Percentiles rank a stretch among this genome's conserved stretches.
phyloP scores from a whole-genome alignment of 2,113 vertebrate species.

The Ceyx cyanopectus region DNA sequence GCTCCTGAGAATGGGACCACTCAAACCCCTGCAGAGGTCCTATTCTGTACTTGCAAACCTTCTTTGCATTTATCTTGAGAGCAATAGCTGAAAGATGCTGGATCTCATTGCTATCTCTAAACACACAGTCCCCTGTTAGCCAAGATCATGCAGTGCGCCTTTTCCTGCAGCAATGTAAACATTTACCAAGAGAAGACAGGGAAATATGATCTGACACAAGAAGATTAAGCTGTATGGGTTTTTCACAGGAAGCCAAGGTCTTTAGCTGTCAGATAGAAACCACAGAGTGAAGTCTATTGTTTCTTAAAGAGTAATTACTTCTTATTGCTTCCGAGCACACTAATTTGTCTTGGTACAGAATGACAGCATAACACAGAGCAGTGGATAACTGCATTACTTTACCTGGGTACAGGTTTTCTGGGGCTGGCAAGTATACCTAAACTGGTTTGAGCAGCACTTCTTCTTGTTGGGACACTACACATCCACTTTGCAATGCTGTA shows the following conservation, averaged over 20 bases:
- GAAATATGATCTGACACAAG: conserved; percentile 66
- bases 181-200: conserved; percentile 64
- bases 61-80: not conserved
- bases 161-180: conserved; percentile 52
- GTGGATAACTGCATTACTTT: not conserved
- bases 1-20: not conserved
- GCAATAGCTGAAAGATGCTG: conserved; percentile 12
- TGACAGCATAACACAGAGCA: conserved; percentile 42
- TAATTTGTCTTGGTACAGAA: conserved; percentile 65
- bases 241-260: conserved; percentile 60
- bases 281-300: conserved; percentile 66
- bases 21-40: not conserved
- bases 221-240: conserved; percentile 64
- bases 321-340: conserved; percentile 63
- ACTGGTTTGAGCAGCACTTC: conserved; percentile 77
- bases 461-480: conserved; percentile 72
- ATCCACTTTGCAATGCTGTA: conserved; percentile 75
- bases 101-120: conserved; percentile 3
- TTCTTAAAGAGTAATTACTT: conserved; percentile 70
- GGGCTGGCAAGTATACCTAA: conserved; percentile 78
- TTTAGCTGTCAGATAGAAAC: conserved; percentile 64
- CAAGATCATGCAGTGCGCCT: conserved; percentile 20
- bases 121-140: conserved; percentile 22
- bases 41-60: not conserved
- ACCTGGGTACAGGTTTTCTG: conserved; percentile 82